Evolutionary conservation across 35 echinoderm and acorn worm genomes (phyloP).

Genomic region (Amphiura filiformis): DNA sequence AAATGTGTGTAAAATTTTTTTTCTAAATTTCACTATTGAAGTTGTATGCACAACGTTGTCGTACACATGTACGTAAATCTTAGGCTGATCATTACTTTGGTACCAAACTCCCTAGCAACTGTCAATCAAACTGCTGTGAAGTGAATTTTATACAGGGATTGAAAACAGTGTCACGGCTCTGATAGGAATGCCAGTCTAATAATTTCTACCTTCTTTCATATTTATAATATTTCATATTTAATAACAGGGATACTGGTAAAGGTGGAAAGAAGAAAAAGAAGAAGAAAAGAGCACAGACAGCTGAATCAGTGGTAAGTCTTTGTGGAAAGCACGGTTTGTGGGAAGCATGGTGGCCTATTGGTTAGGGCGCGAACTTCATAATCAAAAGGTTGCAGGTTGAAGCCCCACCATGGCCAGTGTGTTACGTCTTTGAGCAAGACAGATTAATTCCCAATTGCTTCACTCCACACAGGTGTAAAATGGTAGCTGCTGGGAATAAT

Average conservation of each 20-base stretch:
- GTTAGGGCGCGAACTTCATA: not conserved
- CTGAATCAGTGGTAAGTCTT: constrained; percentile 51
- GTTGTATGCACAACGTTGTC: not conserved
- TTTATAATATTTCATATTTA: not conserved
- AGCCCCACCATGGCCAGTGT: too few relatives aligned
- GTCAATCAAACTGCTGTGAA: too few relatives aligned
- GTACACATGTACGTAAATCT: too few relatives aligned
- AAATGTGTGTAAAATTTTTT: not conserved
- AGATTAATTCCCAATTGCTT: too few relatives aligned
- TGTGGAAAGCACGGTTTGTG: not conserved
- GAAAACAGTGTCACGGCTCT: too few relatives aligned
- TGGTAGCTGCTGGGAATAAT: too few relatives aligned
- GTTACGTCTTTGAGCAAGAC: too few relatives aligned
- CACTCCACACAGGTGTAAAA: too few relatives aligned
- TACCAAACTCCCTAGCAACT: not conserved
- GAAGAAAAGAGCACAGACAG: constrained; percentile 31
- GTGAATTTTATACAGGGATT: too few relatives aligned
- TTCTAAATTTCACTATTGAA: not conserved
- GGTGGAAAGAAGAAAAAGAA: constrained; percentile 41
- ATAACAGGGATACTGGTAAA: constrained; percentile 26
- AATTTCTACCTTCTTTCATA: not conserved
- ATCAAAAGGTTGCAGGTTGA: not conserved
- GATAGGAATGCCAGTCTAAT: not conserved
- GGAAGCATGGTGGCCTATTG: too few relatives aligned
- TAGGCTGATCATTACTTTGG: not conserved